A percentile compares a stretch with the other conserved stretches of the same genome.
These are phyloP conservation scores for Sinotaia quadrata DNA, from an alignment of 2,888 invertebrate species.

Conservation along the genomic window DNA sequence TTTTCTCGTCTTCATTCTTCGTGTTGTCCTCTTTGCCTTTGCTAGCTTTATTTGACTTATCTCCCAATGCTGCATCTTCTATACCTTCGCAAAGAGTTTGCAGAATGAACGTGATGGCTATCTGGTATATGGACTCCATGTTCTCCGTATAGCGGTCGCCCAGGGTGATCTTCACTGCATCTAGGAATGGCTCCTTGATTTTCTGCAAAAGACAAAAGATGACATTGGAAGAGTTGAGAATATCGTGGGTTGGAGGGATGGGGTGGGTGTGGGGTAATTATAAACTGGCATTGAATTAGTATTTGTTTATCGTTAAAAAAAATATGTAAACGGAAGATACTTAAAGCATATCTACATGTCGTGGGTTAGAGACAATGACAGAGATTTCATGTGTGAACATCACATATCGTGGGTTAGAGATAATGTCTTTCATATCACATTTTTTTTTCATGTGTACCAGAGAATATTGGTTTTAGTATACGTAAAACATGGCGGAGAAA, in stretches of 20 bases:
- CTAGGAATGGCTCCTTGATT: constrained; percentile 90
- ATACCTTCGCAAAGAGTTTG: constrained; percentile 87
- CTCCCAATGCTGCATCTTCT: constrained; percentile 74
- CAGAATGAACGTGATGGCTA: constrained; percentile 89
- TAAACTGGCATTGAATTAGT: too few relatives aligned
- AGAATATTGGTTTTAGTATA: too few relatives aligned
- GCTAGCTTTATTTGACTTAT: constrained; percentile 11
- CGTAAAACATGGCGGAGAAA: too few relatives aligned
- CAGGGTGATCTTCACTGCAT: constrained; percentile 87
- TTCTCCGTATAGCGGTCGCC: constrained; percentile 93
- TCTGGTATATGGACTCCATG: constrained; percentile 87
- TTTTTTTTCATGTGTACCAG: too few relatives aligned
- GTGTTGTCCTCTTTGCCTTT: background rate
- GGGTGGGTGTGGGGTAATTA: background rate
- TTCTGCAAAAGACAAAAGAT: constrained; percentile 76
- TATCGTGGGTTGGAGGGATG: background rate
- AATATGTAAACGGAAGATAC: too few relatives aligned
- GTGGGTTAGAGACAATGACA: too few relatives aligned
- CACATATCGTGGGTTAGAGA: too few relatives aligned
- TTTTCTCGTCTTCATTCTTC: too few relatives aligned
- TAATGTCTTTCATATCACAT: too few relatives aligned
- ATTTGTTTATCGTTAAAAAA: too few relatives aligned
- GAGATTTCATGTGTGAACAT: too few relatives aligned
- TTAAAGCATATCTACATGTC: too few relatives aligned
- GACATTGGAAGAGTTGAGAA: background rate